Evolutionary conservation across 2,888 invertebrate genomes (phyloP).

Genomic region (Hydrotaea cyrtoneurina): DNA sequence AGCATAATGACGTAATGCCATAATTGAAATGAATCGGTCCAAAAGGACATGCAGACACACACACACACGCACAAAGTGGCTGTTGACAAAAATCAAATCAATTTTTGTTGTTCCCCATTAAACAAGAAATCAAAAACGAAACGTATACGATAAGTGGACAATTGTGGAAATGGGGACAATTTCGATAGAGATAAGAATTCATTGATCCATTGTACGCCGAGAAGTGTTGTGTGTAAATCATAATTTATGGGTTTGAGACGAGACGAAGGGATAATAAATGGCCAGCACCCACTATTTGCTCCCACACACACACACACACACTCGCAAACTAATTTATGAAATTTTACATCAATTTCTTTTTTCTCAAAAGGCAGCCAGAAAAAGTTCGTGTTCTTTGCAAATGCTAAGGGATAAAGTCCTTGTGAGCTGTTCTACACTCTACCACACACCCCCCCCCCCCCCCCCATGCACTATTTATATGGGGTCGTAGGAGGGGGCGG

Average conservation of each 20-base stretch:
- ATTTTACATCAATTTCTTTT: slow-evolving; percentile 5
- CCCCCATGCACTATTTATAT: neutral
- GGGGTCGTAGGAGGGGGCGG: neutral
- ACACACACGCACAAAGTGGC: neutral
- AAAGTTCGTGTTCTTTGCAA: neutral
- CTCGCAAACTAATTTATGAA: slow-evolving; percentile 14
- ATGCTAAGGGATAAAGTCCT: neutral
- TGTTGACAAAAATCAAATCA: slow-evolving; percentile 10
- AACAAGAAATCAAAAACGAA: neutral
- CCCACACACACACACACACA: neutral
- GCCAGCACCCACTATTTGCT: neutral
- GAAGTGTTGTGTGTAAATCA: slow-evolving; percentile 5
- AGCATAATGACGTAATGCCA: slow-evolving; percentile 14
- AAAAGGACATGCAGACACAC: neutral
- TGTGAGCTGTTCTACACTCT: too few relatives aligned
- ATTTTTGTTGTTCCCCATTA: neutral
- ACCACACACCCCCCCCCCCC: too few relatives aligned
- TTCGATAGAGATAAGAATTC: slow-evolving; percentile 9
- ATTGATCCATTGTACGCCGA: slow-evolving; percentile 12
- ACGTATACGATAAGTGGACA: neutral
- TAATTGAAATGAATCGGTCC: slow-evolving; percentile 14
- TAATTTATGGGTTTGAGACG: slow-evolving; percentile 37
- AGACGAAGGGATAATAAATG: slow-evolving; percentile 29
- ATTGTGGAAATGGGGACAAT: neutral
- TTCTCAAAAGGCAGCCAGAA: neutral